Base-by-base conservation (phyloP, 1,140 invertebrate species). In the Sitophilus oryzae region DNA sequence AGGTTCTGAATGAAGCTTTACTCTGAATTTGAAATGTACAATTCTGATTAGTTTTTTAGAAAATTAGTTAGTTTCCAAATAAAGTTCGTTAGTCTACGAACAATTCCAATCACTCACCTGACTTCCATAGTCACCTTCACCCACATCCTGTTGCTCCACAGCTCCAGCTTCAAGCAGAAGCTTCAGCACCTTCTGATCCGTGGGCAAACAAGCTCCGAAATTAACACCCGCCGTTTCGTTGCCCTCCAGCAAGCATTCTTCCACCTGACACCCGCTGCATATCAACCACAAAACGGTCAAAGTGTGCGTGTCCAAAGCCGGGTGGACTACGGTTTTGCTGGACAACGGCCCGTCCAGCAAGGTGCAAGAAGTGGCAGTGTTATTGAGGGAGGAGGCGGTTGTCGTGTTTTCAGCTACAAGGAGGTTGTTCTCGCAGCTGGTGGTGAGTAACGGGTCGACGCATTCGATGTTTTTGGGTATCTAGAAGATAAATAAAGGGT, bases 81-180 rank as follows among this genome's bases (percentile, higher is more conserved):
- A n/a, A n/a, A n/a, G n/a, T n/a, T n/a, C n/a, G n/a, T n/a, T n/a
- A n/a, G n/a, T n/a, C n/a, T n/a, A n/a, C n/a, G n/a, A n/a, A n/a
- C n/a, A n/a, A n/a, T n/a, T n/a, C n/a, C n/a, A n/a, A n/a, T n/a
- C n/a, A 60, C 54, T 63, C 52, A 67, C 67, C 59, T 69, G 67
- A 58, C 67, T 75, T 54, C 77, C 76, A 56, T 66, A 73, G 21
- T 72, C 66, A 46, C 76, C 75, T 8, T 77, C 76, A 25, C 77
- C 73, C 10, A 65, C 60, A 38, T 75, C 66, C 47, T 74, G 74
- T 38, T 78, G 75, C 11, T 77, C 78, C 4, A 76, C 77, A 5
- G 81, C 82, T 20, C 85, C 84, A 2, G 84, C 79, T 52, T 85
- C 83, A 30, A 84, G 75, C 3, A 88, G 70, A 42, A 86, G 63